Evolutionary conservation across 2,797 vertebrate genomes (phyloP), one percentile per base, ranked within the genome.

Genomic region (Erpetoichthys calabaricus): DNA sequence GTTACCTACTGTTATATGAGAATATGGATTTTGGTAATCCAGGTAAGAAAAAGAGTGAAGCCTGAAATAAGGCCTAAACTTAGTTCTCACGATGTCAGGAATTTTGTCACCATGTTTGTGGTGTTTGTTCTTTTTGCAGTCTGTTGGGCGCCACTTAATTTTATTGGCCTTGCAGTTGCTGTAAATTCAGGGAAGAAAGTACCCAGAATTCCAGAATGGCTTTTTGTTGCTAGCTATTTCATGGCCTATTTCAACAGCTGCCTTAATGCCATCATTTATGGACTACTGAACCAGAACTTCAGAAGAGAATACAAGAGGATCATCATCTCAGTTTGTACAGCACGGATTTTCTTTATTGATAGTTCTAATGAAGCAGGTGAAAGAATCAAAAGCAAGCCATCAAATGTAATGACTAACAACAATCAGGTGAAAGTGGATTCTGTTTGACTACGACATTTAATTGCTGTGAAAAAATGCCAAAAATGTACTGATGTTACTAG

Each of bases 211-310:
- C 95, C 95, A 0, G 95, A 97, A 71, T 97, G 95, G 94, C 75
- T 98, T 50, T 98, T 98, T 7, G 91, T 98, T 65, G 82, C 88
- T 51, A 98, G 95, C 74, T 97, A 98, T 76, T 98, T 97, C 66
- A 89, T 97, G 91, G 94, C 94, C 1, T 97, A 97, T 77, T 98
- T 98, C 85, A 97, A 98, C 81, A 98, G 95, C 84, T 98, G 94
- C 87, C 93, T 98, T 85, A 98, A 97, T 59, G 92, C 94, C 67
- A 90, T 98, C n/a, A 84, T 98, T 62, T 98, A 98, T 47, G 95
- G 95, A 58, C 87, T 95, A 56, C 78, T 98, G 64, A 98, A 98
- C 73, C 92, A 95, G 79, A 97, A 98, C 77, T 98, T 98, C 79
- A 84, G 94, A 58, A 86, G 88, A 4, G 95, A 98, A 68, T 98